Evolutionary conservation across 2,888 invertebrate genomes (phyloP), one percentile per base, ranked within the genome.

Genomic region (Perizoma affinitatum): DNA sequence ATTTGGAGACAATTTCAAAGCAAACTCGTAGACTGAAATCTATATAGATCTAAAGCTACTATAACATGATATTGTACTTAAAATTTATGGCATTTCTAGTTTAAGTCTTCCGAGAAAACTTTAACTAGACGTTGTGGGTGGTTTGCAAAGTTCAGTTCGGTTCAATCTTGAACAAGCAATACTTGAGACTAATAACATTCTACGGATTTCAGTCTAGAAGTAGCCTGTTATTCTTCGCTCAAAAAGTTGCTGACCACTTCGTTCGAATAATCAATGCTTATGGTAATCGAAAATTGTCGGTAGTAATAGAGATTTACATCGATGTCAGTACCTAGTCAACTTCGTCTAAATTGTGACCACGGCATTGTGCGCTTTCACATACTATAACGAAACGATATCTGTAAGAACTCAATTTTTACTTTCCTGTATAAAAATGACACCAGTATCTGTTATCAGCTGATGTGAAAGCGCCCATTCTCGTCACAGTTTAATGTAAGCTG

Each of bases 1-100:
- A 67, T 66, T 65, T 60, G 61, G 48, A 54, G 61, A 36, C 61
- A 60, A 52, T 54, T 66, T 59, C 64, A 3, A 42, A 5, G 42
- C 3, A 9, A 8, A 38, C 22, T 38, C 38, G 42, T 9, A 54
- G 58, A 55, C 58, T 58, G 58, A 62, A 62, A 62, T 62, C 54
- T 57, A 61, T 48, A 54, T 52, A 53, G 11, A 41, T 41, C 50
- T 33, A 43, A 40, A 33, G 42, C 35, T 9, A 61, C 49, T 45
- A 44, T 47, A 36, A 56, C 44, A 52, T 33, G 45, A 54, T 53
- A 53, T 61, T 61, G 61, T 61, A 61, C 57, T 57, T 57, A 61
- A 50, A 43, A 53, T 47, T 41, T 57, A 61, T 61, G 57, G 57
- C 61, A 54, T 54, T 11, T 34, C 1, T 35, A 8, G 9, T 9